Base-by-base conservation (phyloP, 2,888 invertebrate species). In the Chymomyza fuscimana region DNA sequence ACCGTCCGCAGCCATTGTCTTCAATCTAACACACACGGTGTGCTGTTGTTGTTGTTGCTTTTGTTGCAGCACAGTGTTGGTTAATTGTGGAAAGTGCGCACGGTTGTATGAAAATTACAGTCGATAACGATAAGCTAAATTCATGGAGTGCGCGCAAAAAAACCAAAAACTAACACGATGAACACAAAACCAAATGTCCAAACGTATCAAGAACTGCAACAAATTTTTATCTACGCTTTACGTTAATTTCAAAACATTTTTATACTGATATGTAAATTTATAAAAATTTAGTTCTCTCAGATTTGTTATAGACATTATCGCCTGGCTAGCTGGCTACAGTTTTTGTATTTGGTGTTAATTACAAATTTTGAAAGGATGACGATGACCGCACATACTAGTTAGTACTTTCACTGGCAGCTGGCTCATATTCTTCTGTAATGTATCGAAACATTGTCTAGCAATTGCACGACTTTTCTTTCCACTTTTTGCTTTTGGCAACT, bases 1-100 rank as follows among this genome's bases (percentile, higher is more conserved):
- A 87, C 90, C 91, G 87, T 91, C 91, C 89, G 89, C 89, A 89
- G 91, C 91, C 92, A 92, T 91, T 88, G 89, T 90, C 90, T 89
- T 90, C 90, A 89, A 89, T 88, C 89, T 90, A 89, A 89, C 89
- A 75, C 75, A 67, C 70, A 74, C 74, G 70, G 74, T 70, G 10
- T 59, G 65, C 52, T 66, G 63, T 50, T 73, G 63, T 50, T 73
- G 63, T 65, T 73, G 52, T 66, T 73, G 58, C 10, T 29, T 9
- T 58, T 58, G 58, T 58, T 58, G 58, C 75, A 75, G 77, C 58
- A 72, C 67, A 81, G 86, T 83, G 83, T 78, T 83, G 81, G 84
- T 75, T 72, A 85, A 71, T 79, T 72, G 73, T 72, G 73, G 73
- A 74, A 72, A 73, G 74, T 74, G 76, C 73, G 81, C 82, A 82